Conservation (phyloP, 2,797 vertebrate genomes). For the Karalla daura region DNA sequence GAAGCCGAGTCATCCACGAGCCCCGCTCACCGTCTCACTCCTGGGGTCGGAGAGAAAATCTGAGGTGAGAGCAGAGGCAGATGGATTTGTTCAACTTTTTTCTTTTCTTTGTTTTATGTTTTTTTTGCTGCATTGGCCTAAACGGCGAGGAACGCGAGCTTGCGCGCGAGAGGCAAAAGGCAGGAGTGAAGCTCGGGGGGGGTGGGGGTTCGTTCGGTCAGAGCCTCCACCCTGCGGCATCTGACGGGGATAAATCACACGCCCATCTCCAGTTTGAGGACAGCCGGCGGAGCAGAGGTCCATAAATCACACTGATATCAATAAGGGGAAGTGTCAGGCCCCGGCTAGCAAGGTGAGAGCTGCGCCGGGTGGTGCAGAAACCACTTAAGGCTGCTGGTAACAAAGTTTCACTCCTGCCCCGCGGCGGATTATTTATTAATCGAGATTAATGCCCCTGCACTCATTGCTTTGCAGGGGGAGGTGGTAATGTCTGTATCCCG, state of each 20-base stretch:
- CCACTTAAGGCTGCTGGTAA: constrained; percentile 70
- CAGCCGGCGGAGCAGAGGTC: constrained; percentile 53
- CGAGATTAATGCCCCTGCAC: constrained; percentile 58
- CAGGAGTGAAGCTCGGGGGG: constrained; percentile 8
- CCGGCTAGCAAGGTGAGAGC: constrained; percentile 63
- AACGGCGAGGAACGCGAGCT: no score
- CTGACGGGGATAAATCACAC: constrained; percentile 73
- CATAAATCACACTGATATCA: constrained; percentile 83
- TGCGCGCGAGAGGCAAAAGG: neutral
- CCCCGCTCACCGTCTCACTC: neutral
- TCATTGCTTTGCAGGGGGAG: constrained; percentile 31
- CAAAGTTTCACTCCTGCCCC: constrained; percentile 69
- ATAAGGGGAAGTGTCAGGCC: constrained; percentile 78
- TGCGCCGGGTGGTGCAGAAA: constrained; percentile 63
- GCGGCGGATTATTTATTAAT: constrained; percentile 74
- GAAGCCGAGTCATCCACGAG: constrained; percentile 43
- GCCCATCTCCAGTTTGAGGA: constrained; percentile 68
- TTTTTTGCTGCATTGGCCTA: no score
- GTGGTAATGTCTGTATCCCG: constrained; percentile 58
- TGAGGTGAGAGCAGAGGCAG: constrained; percentile 1
- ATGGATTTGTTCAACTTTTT: constrained; percentile 51
- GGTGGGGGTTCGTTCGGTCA: constrained; percentile 16
- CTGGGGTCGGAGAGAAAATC: neutral
- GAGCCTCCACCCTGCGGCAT: constrained; percentile 49
- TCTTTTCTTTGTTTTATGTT: no score